Conservation (phyloP, 1,140 invertebrate species). For the Euglossa dilemma region DNA sequence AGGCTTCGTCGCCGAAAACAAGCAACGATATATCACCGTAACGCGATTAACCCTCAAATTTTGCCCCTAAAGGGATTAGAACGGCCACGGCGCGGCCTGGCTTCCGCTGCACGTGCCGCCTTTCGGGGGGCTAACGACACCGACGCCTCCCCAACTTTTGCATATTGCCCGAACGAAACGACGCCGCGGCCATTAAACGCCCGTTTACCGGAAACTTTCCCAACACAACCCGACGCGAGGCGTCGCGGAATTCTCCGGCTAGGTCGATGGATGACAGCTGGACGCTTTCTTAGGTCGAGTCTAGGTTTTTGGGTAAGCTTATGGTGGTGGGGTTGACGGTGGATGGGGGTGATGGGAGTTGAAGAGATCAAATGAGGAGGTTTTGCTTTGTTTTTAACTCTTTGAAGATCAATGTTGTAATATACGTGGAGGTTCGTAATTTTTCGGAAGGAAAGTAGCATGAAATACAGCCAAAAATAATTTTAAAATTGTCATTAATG, state of each 20-base stretch:
- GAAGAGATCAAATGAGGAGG: too few relatives aligned
- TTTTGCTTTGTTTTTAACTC: too few relatives aligned
- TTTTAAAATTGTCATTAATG: too few relatives aligned
- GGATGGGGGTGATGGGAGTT: too few relatives aligned
- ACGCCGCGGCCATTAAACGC: conserved; percentile 29
- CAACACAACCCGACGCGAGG: neutral
- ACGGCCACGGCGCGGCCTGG: neutral
- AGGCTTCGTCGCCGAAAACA: conserved; percentile 69
- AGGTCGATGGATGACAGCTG: neutral
- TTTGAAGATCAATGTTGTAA: too few relatives aligned
- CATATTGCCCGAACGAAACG: conserved; percentile 29
- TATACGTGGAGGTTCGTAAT: too few relatives aligned
- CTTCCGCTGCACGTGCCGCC: conserved; percentile 27
- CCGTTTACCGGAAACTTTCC: conserved; percentile 30
- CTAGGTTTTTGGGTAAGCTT: too few relatives aligned
- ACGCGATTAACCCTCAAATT: conserved; percentile 61
- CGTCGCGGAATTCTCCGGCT: neutral
- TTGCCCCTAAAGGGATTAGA: conserved; percentile 58
- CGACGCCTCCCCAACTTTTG: conserved; percentile 1
- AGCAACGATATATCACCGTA: conserved; percentile 56
- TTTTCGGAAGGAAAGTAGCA: too few relatives aligned
- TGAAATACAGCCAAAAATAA: too few relatives aligned
- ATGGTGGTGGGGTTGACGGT: too few relatives aligned
- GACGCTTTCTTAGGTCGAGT: too few relatives aligned
- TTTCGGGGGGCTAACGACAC: conserved; percentile 34